A percentile compares a stretch with the other conserved stretches of the same genome.
Conservation (phyloP, 2,113 vertebrate species). For the Fregata magnificens region DNA sequence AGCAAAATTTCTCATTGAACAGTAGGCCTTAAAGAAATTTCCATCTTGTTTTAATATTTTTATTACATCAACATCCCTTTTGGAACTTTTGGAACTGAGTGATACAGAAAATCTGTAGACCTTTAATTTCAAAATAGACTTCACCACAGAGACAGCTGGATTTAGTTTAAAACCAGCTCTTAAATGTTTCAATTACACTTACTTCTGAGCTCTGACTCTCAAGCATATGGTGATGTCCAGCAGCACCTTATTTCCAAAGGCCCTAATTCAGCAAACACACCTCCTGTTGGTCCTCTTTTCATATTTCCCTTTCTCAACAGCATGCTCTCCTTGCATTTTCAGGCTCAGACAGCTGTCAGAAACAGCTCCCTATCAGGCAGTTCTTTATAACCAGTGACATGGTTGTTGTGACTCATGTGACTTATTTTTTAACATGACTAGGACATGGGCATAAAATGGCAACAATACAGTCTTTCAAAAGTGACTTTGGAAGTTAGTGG, state of each 20-base stretch:
- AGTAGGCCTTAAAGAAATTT: background rate
- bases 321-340: background rate
- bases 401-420: background rate
- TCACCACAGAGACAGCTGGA: background rate
- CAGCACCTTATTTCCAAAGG: background rate
- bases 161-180: conserved; percentile 28
- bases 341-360: background rate
- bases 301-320: background rate
- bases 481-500: background rate
- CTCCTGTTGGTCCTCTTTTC: background rate
- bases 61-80: background rate
- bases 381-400: background rate
- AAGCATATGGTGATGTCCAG: background rate
- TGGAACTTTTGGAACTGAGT: background rate
- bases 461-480: background rate
- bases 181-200: background rate
- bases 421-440: background rate
- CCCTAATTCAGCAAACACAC: background rate
- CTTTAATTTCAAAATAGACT: conserved; percentile 7
- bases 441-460: background rate
- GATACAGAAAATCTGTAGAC: background rate
- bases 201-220: background rate
- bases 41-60: background rate
- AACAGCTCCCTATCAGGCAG: background rate
- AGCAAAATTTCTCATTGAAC: background rate